Evolutionary conservation across 2,888 invertebrate species (phyloP).

Genomic region (Spilarctia lutea): DNA sequence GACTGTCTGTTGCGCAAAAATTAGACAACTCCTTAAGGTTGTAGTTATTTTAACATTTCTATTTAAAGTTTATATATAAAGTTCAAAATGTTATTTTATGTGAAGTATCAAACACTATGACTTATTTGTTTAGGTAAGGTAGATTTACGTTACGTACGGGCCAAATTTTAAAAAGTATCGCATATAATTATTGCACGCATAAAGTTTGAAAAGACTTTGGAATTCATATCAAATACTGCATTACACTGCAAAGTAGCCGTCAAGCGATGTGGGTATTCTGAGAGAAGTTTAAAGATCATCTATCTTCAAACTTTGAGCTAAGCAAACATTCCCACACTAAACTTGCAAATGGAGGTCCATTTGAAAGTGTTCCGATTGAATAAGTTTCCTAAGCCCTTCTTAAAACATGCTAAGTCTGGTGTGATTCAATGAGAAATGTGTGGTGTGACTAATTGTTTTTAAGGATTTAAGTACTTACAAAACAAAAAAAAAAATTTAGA

Average conservation of each 20-base stretch:
- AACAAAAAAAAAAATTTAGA: no score
- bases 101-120: neutral
- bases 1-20: no score
- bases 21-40: no score
- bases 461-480: neutral
- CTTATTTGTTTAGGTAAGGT: neutral
- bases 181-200: neutral
- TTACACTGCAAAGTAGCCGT: neutral
- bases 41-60: neutral
- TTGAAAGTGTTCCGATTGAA: neutral
- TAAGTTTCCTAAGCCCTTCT: neutral
- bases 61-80: no score
- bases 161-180: no score
- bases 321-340: neutral
- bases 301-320: neutral
- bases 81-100: no score
- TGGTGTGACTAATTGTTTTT: neutral
- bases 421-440: neutral
- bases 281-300: neutral
- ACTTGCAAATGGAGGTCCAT: neutral
- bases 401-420: neutral
- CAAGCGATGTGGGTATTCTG: neutral
- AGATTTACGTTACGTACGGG: neutral
- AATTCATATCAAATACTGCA: neutral
- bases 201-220: neutral